Evolutionary conservation across 2,113 vertebrate species (phyloP), one percentile per base, ranked within the genome.

Genomic region (Eublepharis macularius): DNA sequence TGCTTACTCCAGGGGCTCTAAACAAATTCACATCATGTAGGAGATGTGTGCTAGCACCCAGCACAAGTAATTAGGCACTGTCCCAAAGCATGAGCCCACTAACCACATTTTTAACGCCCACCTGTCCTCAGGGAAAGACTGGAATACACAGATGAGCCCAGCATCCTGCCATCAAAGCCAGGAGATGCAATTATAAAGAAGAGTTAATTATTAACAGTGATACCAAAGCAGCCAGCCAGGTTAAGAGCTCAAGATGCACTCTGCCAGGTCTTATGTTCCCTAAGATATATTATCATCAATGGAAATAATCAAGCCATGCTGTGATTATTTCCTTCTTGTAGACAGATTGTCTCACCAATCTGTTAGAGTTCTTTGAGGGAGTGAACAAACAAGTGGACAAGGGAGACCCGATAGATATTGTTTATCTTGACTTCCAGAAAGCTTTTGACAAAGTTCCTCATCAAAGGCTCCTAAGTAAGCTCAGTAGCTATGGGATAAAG

Each of bases 1-100:
- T 76, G 72, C 81, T 45, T 66, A 84, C 73, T 49, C 82, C 1
- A 0, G 85, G 39, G 75, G 89, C 89, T 79, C 79, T 78, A 76
- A 79, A 83, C 34, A 77, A 87, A 85, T 86, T 87, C 79, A 76
- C 82, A 68, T 57, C 66, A 24, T 86, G 86, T 43, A 86, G 86
- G 72, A 89, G 87, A 83, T 66, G 21, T 57, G 66, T 0, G 0
- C 84, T 86, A 81, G 63, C 72, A 87, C 75, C 54, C 83, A 76
- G 47, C 91, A 76, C 24, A 1, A 1, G 81, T 63, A 79, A 90
- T 93, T 88, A 90, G 90, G 87, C 36, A 80, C 88, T 83, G 60
- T 72, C 83, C 47, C 72, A 81, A 77, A 91, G 1, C 74, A 89
- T 68, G 0, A 0, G 5, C n/a, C 47, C 34, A 12, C n/a, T 47